Conservation (phyloP, 2,113 vertebrate species). For the Helogale parvula region DNA sequence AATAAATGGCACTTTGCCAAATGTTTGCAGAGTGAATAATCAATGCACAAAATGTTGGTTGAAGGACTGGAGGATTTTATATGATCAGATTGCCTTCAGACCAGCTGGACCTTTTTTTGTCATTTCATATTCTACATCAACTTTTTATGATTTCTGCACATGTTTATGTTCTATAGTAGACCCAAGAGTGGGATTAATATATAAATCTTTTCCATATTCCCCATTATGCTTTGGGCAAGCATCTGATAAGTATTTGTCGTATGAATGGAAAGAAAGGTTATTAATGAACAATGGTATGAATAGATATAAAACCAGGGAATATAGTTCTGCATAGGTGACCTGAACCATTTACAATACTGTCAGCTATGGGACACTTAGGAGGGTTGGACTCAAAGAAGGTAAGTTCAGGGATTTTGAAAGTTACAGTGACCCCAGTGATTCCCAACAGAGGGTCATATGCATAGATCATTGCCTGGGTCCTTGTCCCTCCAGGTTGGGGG, state of each 20-base stretch:
- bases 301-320: neutral
- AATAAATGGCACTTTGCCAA: neutral
- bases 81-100: neutral
- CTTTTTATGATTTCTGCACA: neutral
- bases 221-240: neutral
- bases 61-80: neutral
- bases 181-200: neutral
- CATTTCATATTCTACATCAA: neutral
- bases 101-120: neutral
- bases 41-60: neutral
- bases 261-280: neutral
- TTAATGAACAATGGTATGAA: neutral
- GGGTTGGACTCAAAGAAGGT: neutral
- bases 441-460: neutral
- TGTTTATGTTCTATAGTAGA: neutral
- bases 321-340: neutral
- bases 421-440: neutral
- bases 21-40: slow-evolving; percentile 48
- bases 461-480: neutral
- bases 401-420: neutral
- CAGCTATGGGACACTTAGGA: neutral
- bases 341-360: neutral
- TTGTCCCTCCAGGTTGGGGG: neutral
- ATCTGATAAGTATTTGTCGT: neutral
- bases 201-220: neutral